Evolutionary conservation across 2,113 vertebrate species (phyloP).

Genomic region (Origma solitaria): DNA sequence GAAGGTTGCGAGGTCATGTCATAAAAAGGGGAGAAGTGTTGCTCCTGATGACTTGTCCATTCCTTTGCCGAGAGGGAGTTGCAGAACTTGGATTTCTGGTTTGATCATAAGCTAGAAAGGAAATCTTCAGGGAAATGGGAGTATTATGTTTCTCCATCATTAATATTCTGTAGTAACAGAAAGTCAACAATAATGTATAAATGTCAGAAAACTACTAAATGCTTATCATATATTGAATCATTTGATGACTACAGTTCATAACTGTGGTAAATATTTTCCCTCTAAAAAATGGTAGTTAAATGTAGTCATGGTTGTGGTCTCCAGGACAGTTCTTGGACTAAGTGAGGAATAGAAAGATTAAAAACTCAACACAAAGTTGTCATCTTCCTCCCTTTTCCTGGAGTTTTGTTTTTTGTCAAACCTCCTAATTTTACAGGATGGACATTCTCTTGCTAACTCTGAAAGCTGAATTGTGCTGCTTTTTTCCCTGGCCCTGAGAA

Average conservation of each 20-base stretch:
- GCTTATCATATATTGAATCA: neutral
- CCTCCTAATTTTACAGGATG: neutral
- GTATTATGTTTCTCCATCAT: rapidly evolving
- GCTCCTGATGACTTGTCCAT: neutral
- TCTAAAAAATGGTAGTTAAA: neutral
- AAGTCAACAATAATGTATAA: neutral
- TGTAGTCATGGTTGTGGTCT: neutral
- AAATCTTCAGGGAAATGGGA: neutral
- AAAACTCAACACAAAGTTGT: neutral
- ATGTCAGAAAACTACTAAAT: neutral
- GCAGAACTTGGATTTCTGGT: neutral
- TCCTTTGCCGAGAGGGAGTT: neutral
- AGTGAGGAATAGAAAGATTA: neutral
- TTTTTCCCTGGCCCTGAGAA: neutral
- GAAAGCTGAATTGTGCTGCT: neutral
- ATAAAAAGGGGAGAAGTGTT: neutral
- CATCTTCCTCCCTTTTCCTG: neutral
- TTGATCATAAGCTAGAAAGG: neutral
- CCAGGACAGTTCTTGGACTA: neutral
- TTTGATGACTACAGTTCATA: neutral
- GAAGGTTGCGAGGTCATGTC: neutral
- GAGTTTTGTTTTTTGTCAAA: neutral
- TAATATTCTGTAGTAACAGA: neutral
- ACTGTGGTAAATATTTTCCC: neutral
- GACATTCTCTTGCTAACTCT: neutral